A percentile compares a stretch with the other conserved stretches of the same genome.
These are phyloP conservation scores for Latrodectus geometricus DNA, from an alignment of 1,140 invertebrate genomes.

Conservation along the genomic window DNA sequence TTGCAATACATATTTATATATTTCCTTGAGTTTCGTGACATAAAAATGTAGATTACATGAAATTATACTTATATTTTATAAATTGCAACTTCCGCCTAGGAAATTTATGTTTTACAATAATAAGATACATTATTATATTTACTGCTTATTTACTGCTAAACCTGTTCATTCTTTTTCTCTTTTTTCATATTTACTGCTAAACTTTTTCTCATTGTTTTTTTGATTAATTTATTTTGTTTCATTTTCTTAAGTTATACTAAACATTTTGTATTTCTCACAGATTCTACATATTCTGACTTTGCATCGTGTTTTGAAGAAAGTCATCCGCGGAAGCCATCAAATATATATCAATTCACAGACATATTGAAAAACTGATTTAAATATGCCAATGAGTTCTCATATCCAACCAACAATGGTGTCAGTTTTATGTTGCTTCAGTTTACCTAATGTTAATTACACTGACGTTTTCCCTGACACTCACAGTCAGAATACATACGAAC, in stretches of 20 bases:
- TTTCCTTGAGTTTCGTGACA: neutral
- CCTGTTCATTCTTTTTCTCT: no score
- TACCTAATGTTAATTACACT: conserved; percentile 26
- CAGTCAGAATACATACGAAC: conserved; percentile 18
- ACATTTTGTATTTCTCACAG: no score
- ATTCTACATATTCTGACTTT: no score
- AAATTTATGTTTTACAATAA: neutral
- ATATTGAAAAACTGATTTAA: neutral
- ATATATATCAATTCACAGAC: no score
- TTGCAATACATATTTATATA: no score
- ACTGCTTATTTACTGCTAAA: no score
- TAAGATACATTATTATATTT: neutral
- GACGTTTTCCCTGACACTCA: neutral
- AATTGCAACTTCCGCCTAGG: neutral
- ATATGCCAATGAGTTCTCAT: conserved; percentile 3
- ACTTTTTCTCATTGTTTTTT: neutral
- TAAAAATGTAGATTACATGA: neutral
- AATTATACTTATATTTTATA: neutral
- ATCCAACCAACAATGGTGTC: conserved; percentile 36
- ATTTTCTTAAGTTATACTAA: neutral
- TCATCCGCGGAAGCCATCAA: no score
- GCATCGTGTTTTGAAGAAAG: no score
- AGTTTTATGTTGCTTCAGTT: conserved; percentile 42
- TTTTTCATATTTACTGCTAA: neutral
- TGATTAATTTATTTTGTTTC: neutral